These are phyloP conservation scores for Acronicta aceris DNA, from an alignment of 2,888 invertebrate species.

Conservation along the genomic window DNA sequence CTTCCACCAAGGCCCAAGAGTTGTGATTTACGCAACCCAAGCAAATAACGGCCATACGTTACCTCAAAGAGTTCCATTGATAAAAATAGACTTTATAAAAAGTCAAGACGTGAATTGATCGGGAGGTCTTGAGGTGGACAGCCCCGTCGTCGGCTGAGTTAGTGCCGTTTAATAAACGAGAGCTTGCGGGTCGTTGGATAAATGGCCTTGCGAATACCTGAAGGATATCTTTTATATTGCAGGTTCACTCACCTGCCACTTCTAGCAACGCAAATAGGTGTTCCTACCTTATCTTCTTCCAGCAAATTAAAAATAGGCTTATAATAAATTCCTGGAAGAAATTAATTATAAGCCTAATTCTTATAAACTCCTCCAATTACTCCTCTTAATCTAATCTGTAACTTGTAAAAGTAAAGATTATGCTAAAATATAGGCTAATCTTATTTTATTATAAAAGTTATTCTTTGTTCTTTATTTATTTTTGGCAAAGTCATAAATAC, in stretches of 20 bases:
- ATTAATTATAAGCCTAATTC: slow-evolving; percentile 35
- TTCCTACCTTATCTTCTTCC: slow-evolving; percentile 1
- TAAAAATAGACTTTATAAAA: slow-evolving; percentile 47
- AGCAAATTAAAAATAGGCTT: slow-evolving; percentile 26
- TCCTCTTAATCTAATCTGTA: slow-evolving; percentile 15
- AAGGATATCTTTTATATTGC: slow-evolving; percentile 59
- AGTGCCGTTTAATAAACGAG: slow-evolving; percentile 57
- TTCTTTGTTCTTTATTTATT: slow-evolving; percentile 4
- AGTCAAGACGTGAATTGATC: slow-evolving; percentile 37
- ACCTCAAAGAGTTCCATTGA: slow-evolving; percentile 28
- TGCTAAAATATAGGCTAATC: slow-evolving; percentile 8
- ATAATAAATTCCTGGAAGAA: no score
- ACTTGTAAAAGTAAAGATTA: slow-evolving; percentile 17
- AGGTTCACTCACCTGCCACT: slow-evolving; percentile 47
- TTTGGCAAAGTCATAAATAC: slow-evolving; percentile 29
- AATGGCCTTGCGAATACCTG: slow-evolving; percentile 44
- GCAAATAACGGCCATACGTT: slow-evolving; percentile 15
- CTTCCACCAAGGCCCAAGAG: not conserved
- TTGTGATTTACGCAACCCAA: slow-evolving; percentile 3
- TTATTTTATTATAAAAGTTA: slow-evolving; percentile 7
- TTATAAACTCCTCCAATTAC: slow-evolving; percentile 22
- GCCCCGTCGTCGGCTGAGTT: slow-evolving; percentile 45
- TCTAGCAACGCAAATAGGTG: slow-evolving; percentile 15
- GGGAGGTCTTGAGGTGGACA: slow-evolving; percentile 31
- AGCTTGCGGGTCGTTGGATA: slow-evolving; percentile 29